Conservation (phyloP, 2,797 vertebrate genomes). For the Gephyroberyx darwinii region DNA sequence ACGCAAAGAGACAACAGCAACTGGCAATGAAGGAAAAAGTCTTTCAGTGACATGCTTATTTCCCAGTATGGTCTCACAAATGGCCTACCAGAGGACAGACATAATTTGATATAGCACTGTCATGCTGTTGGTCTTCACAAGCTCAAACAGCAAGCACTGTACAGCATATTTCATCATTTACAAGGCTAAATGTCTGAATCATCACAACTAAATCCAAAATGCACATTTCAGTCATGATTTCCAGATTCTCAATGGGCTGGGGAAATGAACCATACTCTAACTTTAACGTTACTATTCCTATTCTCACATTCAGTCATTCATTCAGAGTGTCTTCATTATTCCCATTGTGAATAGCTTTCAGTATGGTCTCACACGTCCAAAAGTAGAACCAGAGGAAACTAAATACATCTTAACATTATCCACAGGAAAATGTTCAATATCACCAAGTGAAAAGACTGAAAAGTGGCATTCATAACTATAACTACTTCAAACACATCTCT, state of each 20-base stretch:
- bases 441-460: constrained; percentile 44
- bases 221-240: constrained; percentile 63
- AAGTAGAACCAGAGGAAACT: constrained; percentile 29
- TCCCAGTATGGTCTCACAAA: constrained; percentile 59
- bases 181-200: constrained; percentile 75
- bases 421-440: constrained; percentile 39
- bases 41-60: constrained; percentile 65
- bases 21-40: constrained; percentile 33
- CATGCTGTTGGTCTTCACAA: constrained; percentile 77
- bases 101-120: constrained; percentile 61
- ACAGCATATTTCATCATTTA: constrained; percentile 77
- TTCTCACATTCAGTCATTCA: constrained; percentile 29
- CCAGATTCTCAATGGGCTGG: constrained; percentile 36
- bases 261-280: constrained; percentile 17
- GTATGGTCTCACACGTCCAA: constrained; percentile 24
- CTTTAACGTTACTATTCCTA: background rate
- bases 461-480: constrained; percentile 56
- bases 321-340: background rate
- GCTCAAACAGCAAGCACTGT: constrained; percentile 80
- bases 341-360: constrained; percentile 11
- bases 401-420: constrained; percentile 39
- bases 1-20: constrained; percentile 48
- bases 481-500: constrained; percentile 68
- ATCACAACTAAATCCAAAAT: constrained; percentile 74
- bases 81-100: constrained; percentile 58